These are phyloP conservation scores for Vanessa atalanta DNA, from an alignment of 1,140 invertebrate species.

Conservation along the genomic window DNA sequence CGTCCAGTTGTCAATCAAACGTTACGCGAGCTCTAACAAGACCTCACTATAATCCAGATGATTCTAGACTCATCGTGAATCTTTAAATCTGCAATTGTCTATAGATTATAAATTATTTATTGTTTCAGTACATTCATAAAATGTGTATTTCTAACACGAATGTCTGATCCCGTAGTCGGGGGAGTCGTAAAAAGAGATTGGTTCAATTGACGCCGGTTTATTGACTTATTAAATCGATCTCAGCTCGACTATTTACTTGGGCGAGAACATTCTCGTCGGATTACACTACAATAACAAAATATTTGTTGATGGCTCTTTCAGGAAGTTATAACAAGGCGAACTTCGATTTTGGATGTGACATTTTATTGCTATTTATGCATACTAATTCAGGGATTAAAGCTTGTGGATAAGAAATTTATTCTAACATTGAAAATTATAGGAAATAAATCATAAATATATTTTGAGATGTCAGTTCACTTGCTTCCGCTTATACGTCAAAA, in stretches of 20 bases:
- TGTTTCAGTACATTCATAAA: constrained; percentile 22
- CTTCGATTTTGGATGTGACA: not conserved
- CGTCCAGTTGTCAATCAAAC: no score
- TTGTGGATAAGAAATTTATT: no score
- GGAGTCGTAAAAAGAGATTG: constrained; percentile 70
- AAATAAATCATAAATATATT: no score
- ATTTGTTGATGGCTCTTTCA: constrained; percentile 10
- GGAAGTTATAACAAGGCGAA: not conserved
- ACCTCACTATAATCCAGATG: no score
- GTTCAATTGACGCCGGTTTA: constrained; percentile 66
- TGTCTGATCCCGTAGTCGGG: constrained; percentile 51
- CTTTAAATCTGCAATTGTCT: constrained; percentile 1
- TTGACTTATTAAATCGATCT: constrained; percentile 73
- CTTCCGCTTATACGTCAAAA: no score
- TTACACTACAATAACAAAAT: constrained; percentile 26
- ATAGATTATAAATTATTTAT: constrained; percentile 17
- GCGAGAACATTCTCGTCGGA: constrained; percentile 36
- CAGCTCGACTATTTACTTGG: constrained; percentile 48
- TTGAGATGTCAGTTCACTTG: no score
- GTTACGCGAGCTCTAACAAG: no score
- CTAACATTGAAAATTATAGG: no score
- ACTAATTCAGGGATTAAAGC: no score
- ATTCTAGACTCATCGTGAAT: not conserved
- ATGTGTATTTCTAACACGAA: constrained; percentile 19
- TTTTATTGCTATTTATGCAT: not conserved